Conservation (phyloP, 1,140 invertebrate genomes). For the Bombus sibiricus region DNA sequence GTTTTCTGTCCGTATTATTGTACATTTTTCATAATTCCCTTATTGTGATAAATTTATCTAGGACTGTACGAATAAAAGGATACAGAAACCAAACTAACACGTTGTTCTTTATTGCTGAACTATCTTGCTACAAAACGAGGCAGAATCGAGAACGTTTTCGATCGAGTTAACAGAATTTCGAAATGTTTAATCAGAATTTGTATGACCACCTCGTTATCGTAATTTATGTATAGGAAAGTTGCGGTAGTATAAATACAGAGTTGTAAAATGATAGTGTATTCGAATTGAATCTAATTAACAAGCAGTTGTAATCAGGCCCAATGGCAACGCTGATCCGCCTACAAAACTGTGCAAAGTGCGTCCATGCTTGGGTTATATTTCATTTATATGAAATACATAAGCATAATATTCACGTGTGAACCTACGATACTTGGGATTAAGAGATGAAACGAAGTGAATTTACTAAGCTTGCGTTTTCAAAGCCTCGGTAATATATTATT, state of each 20-base stretch:
- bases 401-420: not conserved
- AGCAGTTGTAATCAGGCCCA: not conserved
- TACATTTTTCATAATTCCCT: conserved; percentile 59
- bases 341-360: not conserved
- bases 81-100: conserved; percentile 36
- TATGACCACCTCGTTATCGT: not conserved
- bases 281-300: conserved; percentile 1
- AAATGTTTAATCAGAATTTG: not conserved
- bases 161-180: not conserved
- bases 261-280: not conserved
- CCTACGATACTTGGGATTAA: not conserved
- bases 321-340: not conserved
- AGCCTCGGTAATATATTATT: not conserved
- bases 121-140: too few relatives aligned
- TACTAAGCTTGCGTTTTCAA: not conserved
- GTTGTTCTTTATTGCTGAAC: conserved; percentile 17
- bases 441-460: not conserved
- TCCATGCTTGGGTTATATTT: not conserved
- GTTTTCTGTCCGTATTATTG: conserved; percentile 46
- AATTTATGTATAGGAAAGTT: not conserved
- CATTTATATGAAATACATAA: not conserved
- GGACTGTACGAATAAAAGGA: conserved; percentile 63
- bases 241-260: too few relatives aligned
- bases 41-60: conserved; percentile 67
- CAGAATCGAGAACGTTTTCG: not conserved